Base-by-base conservation (phyloP, 2,888 invertebrate genomes). In the Scrobipalpa atriplicella region DNA sequence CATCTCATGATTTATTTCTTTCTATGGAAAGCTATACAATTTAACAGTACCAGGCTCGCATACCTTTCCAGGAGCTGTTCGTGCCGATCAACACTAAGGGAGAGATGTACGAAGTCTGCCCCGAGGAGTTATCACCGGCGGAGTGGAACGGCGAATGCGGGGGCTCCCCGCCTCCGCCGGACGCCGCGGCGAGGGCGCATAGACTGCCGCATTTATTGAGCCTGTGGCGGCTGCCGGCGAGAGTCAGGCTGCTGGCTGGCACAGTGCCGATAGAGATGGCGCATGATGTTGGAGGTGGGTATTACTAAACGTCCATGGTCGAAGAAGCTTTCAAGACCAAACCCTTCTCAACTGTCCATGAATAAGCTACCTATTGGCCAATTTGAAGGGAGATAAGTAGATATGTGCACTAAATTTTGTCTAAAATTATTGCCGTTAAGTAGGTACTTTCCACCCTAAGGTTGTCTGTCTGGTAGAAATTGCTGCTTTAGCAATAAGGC, bases 21-120 rank as follows among this genome's bases (percentile, higher is more conserved):
- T 1, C 13, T 13, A 21, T 19, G 8, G 11, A 56, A 36, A 58
- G n/a, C n/a, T n/a, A 36, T 38, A 38, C 60, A 60, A 38, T 60
- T 56, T 56, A 38, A 36, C 38, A 38, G 68, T 66, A 76, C 69
- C 70, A 72, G 69, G 64, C 47, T 2, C 39, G 64, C 65, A 70
- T 78, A 62, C 66, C 9, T 43, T 90, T 93, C 73, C 94, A 94
- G 94, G 94, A 95, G 83, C 90, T 96, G 73, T 96, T 95, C 86
- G 95, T 96, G 73, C 95, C 96, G 36, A 93, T 96, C 78, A 94
- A 95, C 76, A 95, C 95, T 65, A 95, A 96, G 82, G 96, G 96
- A 56, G 95, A 96, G 84, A 94, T 96, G 84, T 96, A 95, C 84
- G 89, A 95, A 89, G 85, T 95, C 86, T 84, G 94, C 85, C 89